A percentile compares a stretch with the other conserved stretches of the same genome.
phyloP scores from a whole-genome alignment of 35 echinoderm and acorn worm genomes.

The Ptychodera flava region DNA sequence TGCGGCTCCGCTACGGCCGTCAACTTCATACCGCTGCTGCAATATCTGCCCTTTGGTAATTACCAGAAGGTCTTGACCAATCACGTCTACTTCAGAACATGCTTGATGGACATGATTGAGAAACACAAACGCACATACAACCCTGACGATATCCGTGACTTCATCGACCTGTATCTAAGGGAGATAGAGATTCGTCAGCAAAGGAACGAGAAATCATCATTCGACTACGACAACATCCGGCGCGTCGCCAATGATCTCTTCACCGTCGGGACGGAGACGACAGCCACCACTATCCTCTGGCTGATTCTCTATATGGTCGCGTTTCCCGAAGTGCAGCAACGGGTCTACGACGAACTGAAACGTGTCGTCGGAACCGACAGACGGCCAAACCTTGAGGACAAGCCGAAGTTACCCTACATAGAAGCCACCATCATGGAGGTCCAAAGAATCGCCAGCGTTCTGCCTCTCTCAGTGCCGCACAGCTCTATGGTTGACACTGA shows the following conservation, averaged over 20 bases:
- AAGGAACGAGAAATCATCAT: not conserved
- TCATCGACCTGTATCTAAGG: not conserved
- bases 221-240: not conserved
- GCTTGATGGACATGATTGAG: not conserved
- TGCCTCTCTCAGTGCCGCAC: constrained; percentile 14
- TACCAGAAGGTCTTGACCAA: not conserved
- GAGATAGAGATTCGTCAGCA: not conserved
- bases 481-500: constrained; percentile 10
- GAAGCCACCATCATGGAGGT: constrained; percentile 53
- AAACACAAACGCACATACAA: not conserved
- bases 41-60: constrained; percentile 20
- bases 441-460: constrained; percentile 20
- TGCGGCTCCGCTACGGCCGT: constrained; percentile 46
- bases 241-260: not conserved
- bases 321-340: not conserved
- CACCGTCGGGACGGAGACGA: not conserved
- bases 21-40: constrained; percentile 65
- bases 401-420: constrained; percentile 28
- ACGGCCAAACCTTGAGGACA: constrained; percentile 19
- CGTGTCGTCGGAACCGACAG: constrained; percentile 17
- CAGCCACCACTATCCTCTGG: not conserved
- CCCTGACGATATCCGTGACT: not conserved
- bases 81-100: not conserved
- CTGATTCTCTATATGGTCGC: not conserved
- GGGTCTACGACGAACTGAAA: constrained; percentile 44